phyloP scores from a whole-genome alignment of 2,113 vertebrate species.

The Cavia aperea region DNA sequence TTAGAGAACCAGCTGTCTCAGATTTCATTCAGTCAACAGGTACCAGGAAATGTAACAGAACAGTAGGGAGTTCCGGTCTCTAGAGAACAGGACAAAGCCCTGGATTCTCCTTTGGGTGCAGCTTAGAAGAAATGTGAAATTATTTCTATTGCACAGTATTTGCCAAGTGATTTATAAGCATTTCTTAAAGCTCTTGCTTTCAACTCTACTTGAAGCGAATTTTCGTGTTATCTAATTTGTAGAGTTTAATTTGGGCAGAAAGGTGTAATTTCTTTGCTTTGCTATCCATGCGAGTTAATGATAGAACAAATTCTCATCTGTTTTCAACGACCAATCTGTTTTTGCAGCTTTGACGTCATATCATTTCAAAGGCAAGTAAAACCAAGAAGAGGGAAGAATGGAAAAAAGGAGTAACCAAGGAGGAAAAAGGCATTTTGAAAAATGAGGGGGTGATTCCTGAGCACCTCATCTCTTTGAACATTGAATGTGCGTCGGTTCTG shows the following conservation, averaged over 20 bases:
- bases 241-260: constrained; percentile 19
- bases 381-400: neutral
- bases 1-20: constrained; percentile 75
- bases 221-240: constrained; percentile 4
- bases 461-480: constrained; percentile 22
- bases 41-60: constrained; percentile 56
- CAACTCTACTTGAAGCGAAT: constrained; percentile 39
- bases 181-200: constrained; percentile 31
- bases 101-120: constrained; percentile 40
- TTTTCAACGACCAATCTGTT: neutral
- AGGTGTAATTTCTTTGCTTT: constrained; percentile 48
- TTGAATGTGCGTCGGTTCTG: neutral
- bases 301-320: neutral
- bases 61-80: constrained; percentile 56
- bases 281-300: constrained; percentile 31
- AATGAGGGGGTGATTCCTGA: constrained; percentile 4
- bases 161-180: constrained; percentile 49
- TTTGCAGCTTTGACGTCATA: neutral
- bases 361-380: constrained; percentile 46
- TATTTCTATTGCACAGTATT: constrained; percentile 60
- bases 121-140: constrained; percentile 43
- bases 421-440: neutral
- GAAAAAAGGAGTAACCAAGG: constrained; percentile 18
- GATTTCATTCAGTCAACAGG: constrained; percentile 71
- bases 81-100: constrained; percentile 38